These are phyloP conservation scores for Porites divaricata DNA, from an alignment of 92 coral and sea anemone species.

Conservation along the genomic window DNA sequence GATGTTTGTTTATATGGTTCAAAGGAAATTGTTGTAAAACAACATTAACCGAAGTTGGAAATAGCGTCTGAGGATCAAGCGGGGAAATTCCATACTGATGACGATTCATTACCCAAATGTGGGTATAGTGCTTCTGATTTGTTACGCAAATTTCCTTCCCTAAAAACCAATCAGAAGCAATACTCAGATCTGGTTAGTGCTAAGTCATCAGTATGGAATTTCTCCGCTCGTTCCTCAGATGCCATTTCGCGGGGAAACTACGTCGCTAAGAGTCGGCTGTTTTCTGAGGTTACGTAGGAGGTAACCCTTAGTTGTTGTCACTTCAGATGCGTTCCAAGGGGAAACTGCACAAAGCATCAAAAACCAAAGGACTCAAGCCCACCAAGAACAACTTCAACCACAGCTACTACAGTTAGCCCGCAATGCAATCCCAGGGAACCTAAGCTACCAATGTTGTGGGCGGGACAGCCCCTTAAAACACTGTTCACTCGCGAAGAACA, in stretches of 20 bases:
- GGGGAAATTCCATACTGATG: no score
- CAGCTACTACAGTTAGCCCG: neutral
- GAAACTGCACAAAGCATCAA: constrained; percentile 2
- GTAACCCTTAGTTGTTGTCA: neutral
- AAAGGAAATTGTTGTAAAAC: no score
- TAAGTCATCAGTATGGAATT: no score
- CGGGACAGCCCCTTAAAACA: neutral
- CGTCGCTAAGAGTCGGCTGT: no score
- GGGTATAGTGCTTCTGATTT: no score
- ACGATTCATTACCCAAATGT: no score
- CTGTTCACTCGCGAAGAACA: neutral
- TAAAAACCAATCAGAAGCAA: neutral
- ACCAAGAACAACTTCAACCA: neutral
- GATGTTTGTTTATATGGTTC: no score
- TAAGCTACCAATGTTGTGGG: constrained; percentile 18
- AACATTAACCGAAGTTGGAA: no score
- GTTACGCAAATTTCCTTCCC: neutral
- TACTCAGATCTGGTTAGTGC: no score
- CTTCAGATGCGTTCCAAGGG: constrained; percentile 22
- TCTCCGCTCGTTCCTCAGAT: no score
- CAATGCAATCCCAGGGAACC: neutral
- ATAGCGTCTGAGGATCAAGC: neutral
- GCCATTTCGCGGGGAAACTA: no score
- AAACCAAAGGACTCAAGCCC: neutral
- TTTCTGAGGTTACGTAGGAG: neutral